Conservation (phyloP, 92 coral and sea anemone genomes). For the Heliopora coerulea region DNA sequence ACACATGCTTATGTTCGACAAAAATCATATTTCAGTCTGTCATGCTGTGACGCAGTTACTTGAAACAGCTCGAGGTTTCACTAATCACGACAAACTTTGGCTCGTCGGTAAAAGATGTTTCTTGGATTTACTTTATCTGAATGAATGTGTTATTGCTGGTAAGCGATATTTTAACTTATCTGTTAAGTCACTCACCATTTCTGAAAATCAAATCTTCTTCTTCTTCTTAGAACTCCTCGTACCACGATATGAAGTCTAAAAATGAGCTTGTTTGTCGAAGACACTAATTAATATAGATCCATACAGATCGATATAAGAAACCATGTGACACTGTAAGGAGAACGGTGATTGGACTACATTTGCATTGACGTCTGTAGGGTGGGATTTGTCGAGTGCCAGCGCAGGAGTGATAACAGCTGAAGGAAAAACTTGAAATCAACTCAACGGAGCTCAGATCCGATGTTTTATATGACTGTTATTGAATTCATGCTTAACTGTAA, state of each 20-base stretch:
- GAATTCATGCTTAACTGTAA: too few relatives aligned
- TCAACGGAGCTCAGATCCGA: too few relatives aligned
- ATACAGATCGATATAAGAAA: not conserved
- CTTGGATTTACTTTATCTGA: too few relatives aligned
- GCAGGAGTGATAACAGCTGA: conserved; percentile 1
- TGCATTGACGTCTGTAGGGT: conserved; percentile 33
- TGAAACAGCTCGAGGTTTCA: too few relatives aligned
- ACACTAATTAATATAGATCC: not conserved
- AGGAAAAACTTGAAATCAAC: not conserved
- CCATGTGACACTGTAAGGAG: conserved; percentile 10
- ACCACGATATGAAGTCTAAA: not conserved
- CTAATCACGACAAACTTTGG: too few relatives aligned
- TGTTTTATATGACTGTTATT: too few relatives aligned
- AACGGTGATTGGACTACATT: conserved; percentile 14
- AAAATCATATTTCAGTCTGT: not conserved
- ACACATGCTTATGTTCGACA: too few relatives aligned
- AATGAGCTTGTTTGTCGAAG: not conserved
- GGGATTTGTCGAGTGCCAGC: conserved; percentile 30
- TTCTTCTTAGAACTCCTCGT: not conserved
- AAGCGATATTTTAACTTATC: not conserved
- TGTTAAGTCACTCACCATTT: conserved; percentile 12
- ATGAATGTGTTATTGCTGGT: too few relatives aligned
- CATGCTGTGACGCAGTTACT: conserved; percentile 22
- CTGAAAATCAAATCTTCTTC: not conserved
- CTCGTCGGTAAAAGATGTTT: too few relatives aligned